Evolutionary conservation across 2,888 invertebrate genomes (phyloP), one percentile per base, ranked within the genome.

Genomic region (Caenorhabditis sp.): DNA sequence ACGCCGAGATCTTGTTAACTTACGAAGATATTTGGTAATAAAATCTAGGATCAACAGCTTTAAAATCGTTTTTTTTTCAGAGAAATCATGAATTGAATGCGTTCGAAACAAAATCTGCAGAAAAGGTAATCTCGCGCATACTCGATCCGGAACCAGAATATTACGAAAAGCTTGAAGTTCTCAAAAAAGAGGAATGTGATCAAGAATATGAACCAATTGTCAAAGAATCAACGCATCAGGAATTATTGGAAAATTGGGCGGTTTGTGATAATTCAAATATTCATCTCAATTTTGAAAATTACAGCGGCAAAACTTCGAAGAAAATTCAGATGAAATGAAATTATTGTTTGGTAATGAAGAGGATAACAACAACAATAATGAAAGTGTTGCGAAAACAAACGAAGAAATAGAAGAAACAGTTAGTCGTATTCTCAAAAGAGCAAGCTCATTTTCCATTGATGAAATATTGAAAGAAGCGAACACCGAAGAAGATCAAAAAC

Each of bases 1-100:
- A 14, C 3, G 3, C 12, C 43, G 43, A 10, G 43, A 43, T 43
- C 12, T 43, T 14, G 3, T 14, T 3, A 71, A 50, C 21, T 43
- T 71, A 50, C 63, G 70, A 20, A 66, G 67, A 23, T 71, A 67
- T 38, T 53, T 71, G 70, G 70, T 71, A 3, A n/a, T n/a, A n/a
- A n/a, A n/a, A n/a, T n/a, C n/a, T n/a, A n/a, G n/a, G n/a, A n/a
- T n/a, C n/a, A n/a, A n/a, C n/a, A n/a, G n/a, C n/a, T n/a, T n/a
- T n/a, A n/a, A n/a, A n/a, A n/a, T n/a, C n/a, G n/a, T 26, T 4
- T 26, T 2, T 10, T 26, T 25, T 25, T 21, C 17, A 56, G 56
- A 25, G 17, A 26, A 26, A 23, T 56, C 56, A 56, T 27, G n/a
- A 27, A 17, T 21, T 56, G 3, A 14, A 25, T 26, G 8, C 3